phyloP scores from a whole-genome alignment of 2,113 vertebrate species.

The Diphyllodes magnificus region DNA sequence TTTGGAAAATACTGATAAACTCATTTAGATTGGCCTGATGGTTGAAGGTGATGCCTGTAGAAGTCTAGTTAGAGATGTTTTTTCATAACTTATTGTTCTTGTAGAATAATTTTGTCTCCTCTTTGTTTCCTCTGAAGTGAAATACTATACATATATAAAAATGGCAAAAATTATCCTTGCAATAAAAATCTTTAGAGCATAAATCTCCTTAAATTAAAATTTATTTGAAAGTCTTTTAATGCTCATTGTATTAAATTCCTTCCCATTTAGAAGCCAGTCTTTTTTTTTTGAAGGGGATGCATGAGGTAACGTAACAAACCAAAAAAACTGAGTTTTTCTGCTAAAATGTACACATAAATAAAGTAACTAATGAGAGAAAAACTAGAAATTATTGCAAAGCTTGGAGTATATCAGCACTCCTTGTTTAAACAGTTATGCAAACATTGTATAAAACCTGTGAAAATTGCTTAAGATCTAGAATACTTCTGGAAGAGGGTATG shows the following conservation, averaged over 20 bases:
- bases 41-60: background rate
- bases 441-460: background rate
- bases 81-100: background rate
- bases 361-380: background rate
- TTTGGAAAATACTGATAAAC: background rate
- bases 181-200: background rate
- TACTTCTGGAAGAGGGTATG: background rate
- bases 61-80: background rate
- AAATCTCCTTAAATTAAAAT: background rate
- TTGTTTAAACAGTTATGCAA: background rate
- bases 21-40: background rate
- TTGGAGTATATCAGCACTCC: background rate
- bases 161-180: background rate
- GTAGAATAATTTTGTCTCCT: background rate
- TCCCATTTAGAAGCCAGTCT: background rate
- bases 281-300: accelerated
- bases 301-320: background rate
- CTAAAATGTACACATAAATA: background rate
- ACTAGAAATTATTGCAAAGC: background rate
- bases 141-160: background rate
- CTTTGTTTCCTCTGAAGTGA: background rate
- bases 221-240: background rate
- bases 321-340: background rate
- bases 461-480: background rate
- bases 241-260: background rate